Conservation (phyloP, 2,797 vertebrate species). For the Diplodus puntazzo region DNA sequence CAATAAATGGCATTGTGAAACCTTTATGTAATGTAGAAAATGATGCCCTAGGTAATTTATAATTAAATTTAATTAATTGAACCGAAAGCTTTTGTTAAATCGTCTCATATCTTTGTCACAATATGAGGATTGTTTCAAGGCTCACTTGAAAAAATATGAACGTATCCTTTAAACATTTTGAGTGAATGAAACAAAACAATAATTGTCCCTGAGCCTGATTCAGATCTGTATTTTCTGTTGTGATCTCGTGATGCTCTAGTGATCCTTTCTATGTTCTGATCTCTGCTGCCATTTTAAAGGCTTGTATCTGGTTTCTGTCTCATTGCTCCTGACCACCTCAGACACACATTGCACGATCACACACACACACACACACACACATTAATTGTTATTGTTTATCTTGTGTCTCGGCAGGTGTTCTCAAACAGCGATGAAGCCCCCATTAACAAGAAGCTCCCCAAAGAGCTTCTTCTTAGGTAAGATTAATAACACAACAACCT, state of each 20-base stretch:
- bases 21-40: too few relatives aligned
- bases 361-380: not conserved
- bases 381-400: conserved; percentile 48
- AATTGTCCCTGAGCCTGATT: not conserved
- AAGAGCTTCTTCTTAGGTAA: conserved; percentile 97
- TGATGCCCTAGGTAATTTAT: too few relatives aligned
- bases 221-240: conserved; percentile 9
- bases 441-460: conserved; percentile 98
- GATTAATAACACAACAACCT: conserved; percentile 43
- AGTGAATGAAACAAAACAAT: conserved; percentile 8
- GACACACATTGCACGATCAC: not conserved
- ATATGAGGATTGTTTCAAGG: not conserved
- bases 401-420: conserved; percentile 90
- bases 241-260: conserved; percentile 1
- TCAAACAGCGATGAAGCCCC: conserved; percentile 95
- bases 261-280: conserved; percentile 18
- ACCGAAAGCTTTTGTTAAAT: too few relatives aligned
- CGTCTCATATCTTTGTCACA: not conserved
- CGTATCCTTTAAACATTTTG: not conserved
- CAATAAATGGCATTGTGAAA: too few relatives aligned
- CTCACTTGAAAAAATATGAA: not conserved
- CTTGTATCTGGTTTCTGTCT: conserved; percentile 5
- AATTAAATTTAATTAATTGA: too few relatives aligned
- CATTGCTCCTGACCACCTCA: conserved; percentile 12
- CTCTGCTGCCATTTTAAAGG: conserved; percentile 22